Percentiles rank a stretch among this genome's conserved stretches.
phyloP scores from a whole-genome alignment of 2,888 invertebrate genomes.

The Cremastinae sp. region DNA sequence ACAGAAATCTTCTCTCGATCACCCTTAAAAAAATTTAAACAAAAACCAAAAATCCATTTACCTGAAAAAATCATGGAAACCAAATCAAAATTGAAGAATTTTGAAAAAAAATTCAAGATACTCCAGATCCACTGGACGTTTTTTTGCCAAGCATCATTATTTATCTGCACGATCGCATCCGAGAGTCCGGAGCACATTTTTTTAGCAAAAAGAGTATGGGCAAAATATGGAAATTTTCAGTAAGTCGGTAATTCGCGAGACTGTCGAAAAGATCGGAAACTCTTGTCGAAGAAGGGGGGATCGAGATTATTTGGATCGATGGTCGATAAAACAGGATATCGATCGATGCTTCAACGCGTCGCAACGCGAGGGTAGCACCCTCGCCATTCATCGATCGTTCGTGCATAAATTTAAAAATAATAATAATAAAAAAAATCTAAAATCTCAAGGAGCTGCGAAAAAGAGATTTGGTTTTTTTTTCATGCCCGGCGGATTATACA shows the following conservation, averaged over 20 bases:
- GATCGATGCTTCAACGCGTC: slow-evolving; percentile 3
- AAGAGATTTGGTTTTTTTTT: background rate
- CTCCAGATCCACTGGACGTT: no score
- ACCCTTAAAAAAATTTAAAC: slow-evolving; percentile 5
- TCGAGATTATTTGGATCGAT: background rate
- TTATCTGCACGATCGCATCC: no score
- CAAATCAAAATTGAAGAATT: no score
- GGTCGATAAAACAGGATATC: slow-evolving; percentile 30
- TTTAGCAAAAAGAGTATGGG: no score
- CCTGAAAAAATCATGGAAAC: background rate
- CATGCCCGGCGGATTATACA: slow-evolving; percentile 18
- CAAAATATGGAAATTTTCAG: background rate
- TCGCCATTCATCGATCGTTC: slow-evolving; percentile 14
- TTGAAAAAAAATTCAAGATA: no score
- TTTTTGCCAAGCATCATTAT: no score
- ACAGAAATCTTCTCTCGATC: background rate
- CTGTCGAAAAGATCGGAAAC: background rate
- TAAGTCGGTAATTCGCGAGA: background rate
- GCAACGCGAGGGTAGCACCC: slow-evolving; percentile 1
- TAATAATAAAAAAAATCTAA: background rate
- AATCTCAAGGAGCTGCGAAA: background rate
- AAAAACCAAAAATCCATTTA: background rate
- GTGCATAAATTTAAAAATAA: slow-evolving; percentile 5
- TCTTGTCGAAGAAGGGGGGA: background rate
- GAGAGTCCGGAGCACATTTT: no score